These are phyloP conservation scores for Epinephelus lanceolatus DNA, from an alignment of 2,113 vertebrate genomes.

Conservation along the genomic window DNA sequence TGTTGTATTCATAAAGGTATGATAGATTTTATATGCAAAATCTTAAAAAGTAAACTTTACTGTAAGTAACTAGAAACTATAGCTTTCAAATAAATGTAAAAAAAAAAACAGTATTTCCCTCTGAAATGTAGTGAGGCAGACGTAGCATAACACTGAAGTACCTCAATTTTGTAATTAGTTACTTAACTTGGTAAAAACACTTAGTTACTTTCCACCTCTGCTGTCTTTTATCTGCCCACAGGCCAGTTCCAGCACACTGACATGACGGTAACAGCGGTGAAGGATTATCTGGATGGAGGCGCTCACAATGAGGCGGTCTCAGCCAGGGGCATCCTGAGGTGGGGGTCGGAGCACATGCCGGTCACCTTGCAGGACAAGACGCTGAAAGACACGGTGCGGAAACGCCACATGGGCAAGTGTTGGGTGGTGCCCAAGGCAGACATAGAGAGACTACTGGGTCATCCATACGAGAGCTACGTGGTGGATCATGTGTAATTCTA, in stretches of 20 bases:
- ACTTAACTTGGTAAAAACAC: not conserved
- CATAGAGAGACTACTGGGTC: constrained; percentile 83
- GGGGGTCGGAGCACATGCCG: constrained; percentile 66
- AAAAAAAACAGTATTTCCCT: not conserved
- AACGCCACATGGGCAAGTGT: constrained; percentile 79
- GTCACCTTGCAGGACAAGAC: constrained; percentile 84
- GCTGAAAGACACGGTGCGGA: constrained; percentile 82
- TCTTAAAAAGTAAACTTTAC: not conserved
- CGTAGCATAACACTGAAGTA: not conserved
- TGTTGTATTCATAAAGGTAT: not conserved
- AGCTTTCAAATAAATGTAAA: not conserved
- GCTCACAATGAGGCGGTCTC: constrained; percentile 37
- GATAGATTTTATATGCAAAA: not conserved
- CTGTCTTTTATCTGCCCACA: constrained; percentile 52
- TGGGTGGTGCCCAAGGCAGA: constrained; percentile 86
- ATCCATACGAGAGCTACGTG: constrained; percentile 83
- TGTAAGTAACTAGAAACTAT: not conserved
- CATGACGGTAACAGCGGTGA: constrained; percentile 71
- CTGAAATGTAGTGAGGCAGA: not conserved
- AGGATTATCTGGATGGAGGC: not conserved
- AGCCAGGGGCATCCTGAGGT: constrained; percentile 69
- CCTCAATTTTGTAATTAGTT: not conserved
- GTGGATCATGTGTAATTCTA: constrained; percentile 71
- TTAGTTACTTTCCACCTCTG: not conserved
- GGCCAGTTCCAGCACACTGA: constrained; percentile 87